Evolutionary conservation across 2,888 invertebrate genomes (phyloP).

Genomic region (Phortica magna): DNA sequence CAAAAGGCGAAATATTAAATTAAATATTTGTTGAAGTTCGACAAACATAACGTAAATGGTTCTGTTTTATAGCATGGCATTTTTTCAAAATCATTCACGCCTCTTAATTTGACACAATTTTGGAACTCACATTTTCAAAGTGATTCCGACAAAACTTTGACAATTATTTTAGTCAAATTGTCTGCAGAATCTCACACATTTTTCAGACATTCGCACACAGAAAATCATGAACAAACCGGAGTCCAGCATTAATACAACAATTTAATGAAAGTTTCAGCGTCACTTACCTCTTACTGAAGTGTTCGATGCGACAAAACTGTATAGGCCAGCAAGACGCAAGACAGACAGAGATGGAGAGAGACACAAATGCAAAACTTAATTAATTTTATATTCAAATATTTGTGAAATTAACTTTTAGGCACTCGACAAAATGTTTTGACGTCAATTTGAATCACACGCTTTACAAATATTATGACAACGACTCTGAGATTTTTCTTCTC

Average conservation of each 20-base stretch:
- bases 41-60: no score
- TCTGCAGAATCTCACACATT: background rate
- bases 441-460: slow-evolving; percentile 1
- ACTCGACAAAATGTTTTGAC: background rate
- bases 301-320: background rate
- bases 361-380: slow-evolving; percentile 23
- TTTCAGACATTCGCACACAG: background rate
- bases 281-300: background rate
- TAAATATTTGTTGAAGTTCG: no score
- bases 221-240: background rate
- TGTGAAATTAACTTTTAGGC: background rate
- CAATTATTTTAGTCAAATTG: background rate
- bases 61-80: no score
- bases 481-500: background rate
- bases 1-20: no score
- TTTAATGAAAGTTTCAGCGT: background rate
- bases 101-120: background rate
- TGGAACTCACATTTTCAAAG: background rate
- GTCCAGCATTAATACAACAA: background rate
- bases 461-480: slow-evolving; percentile 1
- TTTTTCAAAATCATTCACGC: background rate
- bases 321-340: no score
- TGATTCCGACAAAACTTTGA: background rate
- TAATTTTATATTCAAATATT: slow-evolving; percentile 19
- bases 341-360: background rate